phyloP scores from a whole-genome alignment of 2,113 vertebrate species.

The Pycnonotus jocosus region DNA sequence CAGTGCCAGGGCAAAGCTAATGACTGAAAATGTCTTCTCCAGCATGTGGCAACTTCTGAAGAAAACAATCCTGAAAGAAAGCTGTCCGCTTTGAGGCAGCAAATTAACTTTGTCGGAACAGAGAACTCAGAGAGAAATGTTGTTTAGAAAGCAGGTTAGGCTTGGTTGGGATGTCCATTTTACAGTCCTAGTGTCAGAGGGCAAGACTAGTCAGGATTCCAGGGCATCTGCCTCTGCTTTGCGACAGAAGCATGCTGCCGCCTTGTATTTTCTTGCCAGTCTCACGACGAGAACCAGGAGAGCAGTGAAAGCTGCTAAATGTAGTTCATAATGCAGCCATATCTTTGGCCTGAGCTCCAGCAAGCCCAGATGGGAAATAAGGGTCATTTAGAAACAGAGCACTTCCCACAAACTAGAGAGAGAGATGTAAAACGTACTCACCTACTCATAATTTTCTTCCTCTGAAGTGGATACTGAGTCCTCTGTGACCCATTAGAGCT shows the following conservation, averaged over 20 bases:
- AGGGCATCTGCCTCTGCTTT: background rate
- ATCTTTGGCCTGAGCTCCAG: background rate
- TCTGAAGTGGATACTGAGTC: conserved; percentile 32
- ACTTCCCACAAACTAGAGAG: background rate
- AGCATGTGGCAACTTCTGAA: background rate
- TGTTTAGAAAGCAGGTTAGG: background rate
- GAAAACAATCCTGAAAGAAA: background rate
- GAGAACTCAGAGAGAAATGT: background rate
- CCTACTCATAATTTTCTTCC: conserved; percentile 29
- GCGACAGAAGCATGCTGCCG: background rate
- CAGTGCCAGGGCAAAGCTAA: background rate
- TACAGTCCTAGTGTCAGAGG: background rate
- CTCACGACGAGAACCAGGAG: background rate
- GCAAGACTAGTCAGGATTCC: background rate
- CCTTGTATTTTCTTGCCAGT: background rate
- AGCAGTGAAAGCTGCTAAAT: background rate
- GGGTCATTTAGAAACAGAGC: conserved; percentile 23
- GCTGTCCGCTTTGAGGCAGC: background rate
- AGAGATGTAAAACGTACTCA: conserved; percentile 27
- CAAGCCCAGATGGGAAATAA: conserved; percentile 12
- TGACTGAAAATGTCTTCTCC: background rate
- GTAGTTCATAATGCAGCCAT: background rate
- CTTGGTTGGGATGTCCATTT: background rate
- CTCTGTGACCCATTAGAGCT: conserved; percentile 33
- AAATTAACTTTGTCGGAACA: background rate